A percentile compares a stretch with the other conserved stretches of the same genome.
Evolutionary conservation across 1,140 invertebrate genomes (phyloP).

Genomic region (Armadillidium nasatum): DNA sequence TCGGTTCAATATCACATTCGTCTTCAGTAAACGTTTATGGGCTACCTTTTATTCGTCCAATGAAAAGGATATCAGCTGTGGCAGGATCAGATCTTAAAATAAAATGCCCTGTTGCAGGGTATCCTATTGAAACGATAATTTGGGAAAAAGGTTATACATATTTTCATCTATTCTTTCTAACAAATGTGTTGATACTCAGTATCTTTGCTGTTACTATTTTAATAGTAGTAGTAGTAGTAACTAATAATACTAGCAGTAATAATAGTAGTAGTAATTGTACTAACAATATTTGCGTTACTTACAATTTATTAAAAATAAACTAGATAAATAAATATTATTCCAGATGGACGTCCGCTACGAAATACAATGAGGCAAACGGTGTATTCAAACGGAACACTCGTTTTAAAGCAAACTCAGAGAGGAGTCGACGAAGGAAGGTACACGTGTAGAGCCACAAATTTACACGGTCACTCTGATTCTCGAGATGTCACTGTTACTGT

Average conservation of each 20-base stretch:
- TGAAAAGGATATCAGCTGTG: slow-evolving; percentile 52
- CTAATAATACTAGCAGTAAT: too few relatives aligned
- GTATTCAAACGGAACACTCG: slow-evolving; percentile 49
- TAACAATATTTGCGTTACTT: too few relatives aligned
- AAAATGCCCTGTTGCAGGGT: slow-evolving; percentile 53
- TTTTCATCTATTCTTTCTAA: too few relatives aligned
- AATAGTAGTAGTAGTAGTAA: too few relatives aligned
- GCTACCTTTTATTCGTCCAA: slow-evolving; percentile 48
- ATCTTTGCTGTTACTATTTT: too few relatives aligned
- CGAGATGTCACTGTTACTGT: not conserved
- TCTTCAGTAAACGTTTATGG: slow-evolving; percentile 81
- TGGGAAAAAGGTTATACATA: slow-evolving; percentile 53
- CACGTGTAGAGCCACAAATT: slow-evolving; percentile 43
- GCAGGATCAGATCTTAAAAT: slow-evolving; percentile 50
- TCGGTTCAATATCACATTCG: slow-evolving; percentile 67
- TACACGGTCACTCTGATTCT: slow-evolving; percentile 42
- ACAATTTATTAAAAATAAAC: too few relatives aligned
- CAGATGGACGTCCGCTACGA: slow-evolving; percentile 48
- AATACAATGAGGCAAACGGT: slow-evolving; percentile 50
- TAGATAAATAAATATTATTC: not conserved
- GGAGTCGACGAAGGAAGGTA: slow-evolving; percentile 45
- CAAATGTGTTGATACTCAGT: too few relatives aligned
- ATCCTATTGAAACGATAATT: slow-evolving; percentile 51
- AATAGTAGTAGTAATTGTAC: too few relatives aligned
- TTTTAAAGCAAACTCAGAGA: slow-evolving; percentile 50